Base-by-base conservation (phyloP, 2,113 vertebrate genomes). In the Pampusana beccarii region DNA sequence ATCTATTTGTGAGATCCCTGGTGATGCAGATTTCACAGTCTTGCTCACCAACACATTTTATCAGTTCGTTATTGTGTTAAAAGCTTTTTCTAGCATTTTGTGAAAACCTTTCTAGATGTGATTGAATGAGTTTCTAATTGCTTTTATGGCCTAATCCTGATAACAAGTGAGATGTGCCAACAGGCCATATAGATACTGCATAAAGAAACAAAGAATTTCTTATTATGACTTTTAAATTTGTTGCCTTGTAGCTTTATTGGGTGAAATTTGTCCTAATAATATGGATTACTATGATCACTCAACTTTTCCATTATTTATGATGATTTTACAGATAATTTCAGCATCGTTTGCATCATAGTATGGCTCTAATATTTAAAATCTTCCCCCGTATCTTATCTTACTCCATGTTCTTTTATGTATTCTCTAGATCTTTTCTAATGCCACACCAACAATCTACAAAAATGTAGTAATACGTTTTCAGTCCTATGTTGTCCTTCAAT, bases 1-100 rank as follows among this genome's bases (percentile, higher is more conserved):
- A 54, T 40, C 15, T 48, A 53, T 70, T 42, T 66, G 21, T 23
- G 26, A 46, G n/a, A 60, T 0, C 1, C 2, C 8, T 2, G 2
- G 16, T 81, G 26, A 42, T 29, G 38, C 29, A 91, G 60, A 74
- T 78, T 71, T 46, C 48, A 61, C 12, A 58, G 24, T 80, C 51
- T 86, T 80, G 25, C 53, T 78, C 42, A 78, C 46, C 16, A 91
- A 38, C 24, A 5, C 6, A 5, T 50, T 84, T 23, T 29, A n/a
- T 2, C 5, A 11, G 29, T 51, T 67, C 26, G 36, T 91, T 86
- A 54, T 60, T 38, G 33, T 86, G 17, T 58, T 36, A 33, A 10
- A 70, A 86, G 88, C 9, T 50, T 11, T 42, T 75, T 83, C 72
- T 14, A n/a, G 6, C 34, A 9, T 5, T 82, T 72, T 44, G 5